Conservation (phyloP, 2,888 invertebrate genomes). For the Diogma glabrata region DNA sequence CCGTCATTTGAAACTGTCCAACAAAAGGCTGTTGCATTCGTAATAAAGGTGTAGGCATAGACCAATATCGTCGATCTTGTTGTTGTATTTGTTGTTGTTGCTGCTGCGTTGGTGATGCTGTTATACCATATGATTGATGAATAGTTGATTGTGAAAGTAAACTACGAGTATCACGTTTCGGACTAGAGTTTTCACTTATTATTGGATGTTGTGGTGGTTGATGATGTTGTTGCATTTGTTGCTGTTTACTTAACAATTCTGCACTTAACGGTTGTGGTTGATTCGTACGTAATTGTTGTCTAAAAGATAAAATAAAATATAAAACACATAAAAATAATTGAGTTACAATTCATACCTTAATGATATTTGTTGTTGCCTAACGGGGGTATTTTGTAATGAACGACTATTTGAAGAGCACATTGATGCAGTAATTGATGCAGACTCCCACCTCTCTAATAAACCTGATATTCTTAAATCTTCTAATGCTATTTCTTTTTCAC, state of each 20-base stretch:
- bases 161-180: slow-evolving; percentile 17
- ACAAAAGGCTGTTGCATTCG: slow-evolving; percentile 6
- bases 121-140: slow-evolving; percentile 33
- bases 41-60: background rate
- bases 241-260: slow-evolving; percentile 30
- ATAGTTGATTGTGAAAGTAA: slow-evolving; percentile 30
- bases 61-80: slow-evolving; percentile 1
- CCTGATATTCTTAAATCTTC: slow-evolving; percentile 55
- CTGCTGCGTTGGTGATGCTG: background rate
- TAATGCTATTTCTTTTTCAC: slow-evolving; percentile 59
- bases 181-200: slow-evolving; percentile 15
- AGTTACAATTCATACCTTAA: background rate
- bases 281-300: slow-evolving; percentile 14
- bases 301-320: background rate
- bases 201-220: slow-evolving; percentile 13
- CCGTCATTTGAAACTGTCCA: slow-evolving; percentile 3
- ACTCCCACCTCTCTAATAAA: slow-evolving; percentile 65
- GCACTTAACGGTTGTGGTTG: slow-evolving; percentile 24
- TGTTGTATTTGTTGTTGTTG: slow-evolving; percentile 38
- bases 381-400: slow-evolving; percentile 42
- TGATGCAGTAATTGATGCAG: slow-evolving; percentile 47
- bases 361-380: slow-evolving; percentile 31
- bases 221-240: slow-evolving; percentile 18
- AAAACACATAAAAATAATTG: background rate
- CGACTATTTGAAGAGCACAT: slow-evolving; percentile 42